Evolutionary conservation across 2,113 vertebrate genomes (phyloP).

Genomic region (Microtus oregoni): DNA sequence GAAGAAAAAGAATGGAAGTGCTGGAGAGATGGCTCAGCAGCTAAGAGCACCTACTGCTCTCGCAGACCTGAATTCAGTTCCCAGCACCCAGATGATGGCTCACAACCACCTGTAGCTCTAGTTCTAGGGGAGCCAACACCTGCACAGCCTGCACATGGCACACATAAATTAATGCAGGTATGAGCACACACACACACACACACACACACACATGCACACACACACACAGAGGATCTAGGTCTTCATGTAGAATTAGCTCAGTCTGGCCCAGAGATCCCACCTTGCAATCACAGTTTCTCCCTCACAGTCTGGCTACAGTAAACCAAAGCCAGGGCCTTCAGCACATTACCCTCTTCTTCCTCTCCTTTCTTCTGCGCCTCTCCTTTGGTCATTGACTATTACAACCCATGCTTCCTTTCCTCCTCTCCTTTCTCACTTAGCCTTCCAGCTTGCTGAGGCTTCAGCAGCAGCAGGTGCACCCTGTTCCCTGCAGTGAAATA

Average conservation of each 20-base stretch:
- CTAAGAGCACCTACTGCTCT: no score
- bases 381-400: background rate
- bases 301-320: background rate
- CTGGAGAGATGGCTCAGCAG: no score
- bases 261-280: background rate
- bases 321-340: conserved; percentile 22
- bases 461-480: background rate
- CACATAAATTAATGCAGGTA: background rate
- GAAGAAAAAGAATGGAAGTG: background rate
- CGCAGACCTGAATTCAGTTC: no score
- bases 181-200: no score
- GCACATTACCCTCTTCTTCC: background rate
- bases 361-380: background rate
- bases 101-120: no score
- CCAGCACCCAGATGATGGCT: no score
- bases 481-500: background rate
- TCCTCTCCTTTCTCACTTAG: background rate
- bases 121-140: no score
- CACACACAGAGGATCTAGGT: no score
- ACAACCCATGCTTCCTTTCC: background rate
- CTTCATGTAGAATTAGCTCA: background rate
- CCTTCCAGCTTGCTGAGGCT: background rate
- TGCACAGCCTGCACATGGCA: background rate
- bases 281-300: background rate
- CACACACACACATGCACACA: no score